These are phyloP conservation scores for Oreochromis grahami DNA, from an alignment of 2,797 vertebrate species.

Conservation along the genomic window DNA sequence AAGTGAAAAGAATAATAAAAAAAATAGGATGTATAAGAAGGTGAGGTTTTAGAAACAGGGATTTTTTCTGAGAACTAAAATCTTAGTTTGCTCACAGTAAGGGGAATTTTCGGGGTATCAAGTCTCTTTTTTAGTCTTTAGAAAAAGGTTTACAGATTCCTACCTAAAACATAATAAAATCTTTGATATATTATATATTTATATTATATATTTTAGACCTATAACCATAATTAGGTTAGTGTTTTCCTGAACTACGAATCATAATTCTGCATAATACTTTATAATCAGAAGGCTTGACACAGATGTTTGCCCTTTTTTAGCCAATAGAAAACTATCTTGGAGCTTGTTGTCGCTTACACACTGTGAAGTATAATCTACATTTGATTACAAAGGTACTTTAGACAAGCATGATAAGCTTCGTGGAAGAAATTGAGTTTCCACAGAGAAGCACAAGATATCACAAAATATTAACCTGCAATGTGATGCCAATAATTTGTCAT, in stretches of 20 bases:
- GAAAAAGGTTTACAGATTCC: not conserved
- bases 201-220: not conserved
- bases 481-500: not conserved
- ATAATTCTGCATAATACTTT: not conserved
- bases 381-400: conserved; percentile 11
- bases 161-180: no score
- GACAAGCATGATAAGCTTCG: conserved; percentile 27
- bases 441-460: not conserved
- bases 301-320: not conserved
- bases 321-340: not conserved
- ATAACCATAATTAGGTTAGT: not conserved
- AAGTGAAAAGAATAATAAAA: not conserved
- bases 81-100: not conserved
- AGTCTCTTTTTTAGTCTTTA: not conserved
- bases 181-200: not conserved
- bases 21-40: no score
- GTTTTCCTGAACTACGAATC: not conserved
- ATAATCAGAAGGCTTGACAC: not conserved
- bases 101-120: not conserved
- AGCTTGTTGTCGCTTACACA: not conserved
- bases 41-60: not conserved
- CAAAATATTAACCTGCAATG: not conserved
- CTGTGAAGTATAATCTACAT: conserved; percentile 17
- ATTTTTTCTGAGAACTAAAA: not conserved
- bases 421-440: not conserved